Evolutionary conservation across 2,888 invertebrate genomes (phyloP).

Genomic region (Nomada fabriciana): DNA sequence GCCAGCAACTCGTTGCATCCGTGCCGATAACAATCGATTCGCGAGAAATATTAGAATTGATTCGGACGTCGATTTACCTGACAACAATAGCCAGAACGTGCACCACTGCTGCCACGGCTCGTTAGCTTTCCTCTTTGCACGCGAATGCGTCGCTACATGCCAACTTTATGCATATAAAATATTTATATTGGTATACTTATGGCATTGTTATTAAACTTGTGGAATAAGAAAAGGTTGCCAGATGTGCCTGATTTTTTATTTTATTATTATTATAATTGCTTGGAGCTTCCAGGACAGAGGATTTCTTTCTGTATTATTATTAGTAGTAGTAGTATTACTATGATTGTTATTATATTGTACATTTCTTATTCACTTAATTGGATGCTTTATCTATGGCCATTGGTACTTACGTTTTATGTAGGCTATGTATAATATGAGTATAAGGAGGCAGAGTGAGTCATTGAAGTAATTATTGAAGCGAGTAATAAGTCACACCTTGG

Average conservation of each 20-base stretch:
- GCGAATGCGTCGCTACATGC: slow-evolving; percentile 17
- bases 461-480: too few species aligned
- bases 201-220: slow-evolving; percentile 32
- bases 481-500: too few species aligned
- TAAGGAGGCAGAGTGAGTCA: too few species aligned
- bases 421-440: too few species aligned
- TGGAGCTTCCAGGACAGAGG: too few species aligned
- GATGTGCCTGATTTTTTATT: too few species aligned
- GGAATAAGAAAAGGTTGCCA: slow-evolving; percentile 25
- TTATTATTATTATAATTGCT: too few species aligned
- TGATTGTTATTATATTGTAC: too few species aligned
- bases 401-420: too few species aligned
- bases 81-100: slow-evolving; percentile 60
- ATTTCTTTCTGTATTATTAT: too few species aligned
- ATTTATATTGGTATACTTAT: slow-evolving; percentile 8
- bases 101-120: slow-evolving; percentile 44
- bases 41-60: slow-evolving; percentile 63
- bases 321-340: too few species aligned
- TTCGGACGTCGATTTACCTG: slow-evolving; percentile 57
- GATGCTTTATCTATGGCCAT: slow-evolving; percentile 20
- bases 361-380: not conserved
- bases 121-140: slow-evolving; percentile 52
- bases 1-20: slow-evolving; percentile 28
- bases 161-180: too few species aligned
- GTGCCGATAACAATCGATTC: slow-evolving; percentile 58